These are phyloP conservation scores for Aplocera efformata DNA, from an alignment of 2,888 invertebrate species.

Conservation along the genomic window DNA sequence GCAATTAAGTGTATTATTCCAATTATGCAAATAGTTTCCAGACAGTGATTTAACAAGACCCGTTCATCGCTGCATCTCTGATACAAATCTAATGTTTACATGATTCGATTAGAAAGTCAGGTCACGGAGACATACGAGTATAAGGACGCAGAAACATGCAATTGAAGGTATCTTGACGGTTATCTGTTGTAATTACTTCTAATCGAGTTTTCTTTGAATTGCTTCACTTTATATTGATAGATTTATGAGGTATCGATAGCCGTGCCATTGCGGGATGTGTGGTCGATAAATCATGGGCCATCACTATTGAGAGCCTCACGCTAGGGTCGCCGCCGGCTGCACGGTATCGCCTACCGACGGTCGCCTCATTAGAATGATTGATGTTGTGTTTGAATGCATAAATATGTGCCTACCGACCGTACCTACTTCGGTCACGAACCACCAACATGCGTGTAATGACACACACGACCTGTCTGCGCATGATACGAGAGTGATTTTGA, in stretches of 20 bases:
- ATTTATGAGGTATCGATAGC: slow-evolving; percentile 34
- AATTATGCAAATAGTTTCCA: slow-evolving; percentile 26
- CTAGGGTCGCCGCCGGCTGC: slow-evolving; percentile 41
- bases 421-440: slow-evolving; percentile 57
- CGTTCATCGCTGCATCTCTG: slow-evolving; percentile 29
- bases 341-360: slow-evolving; percentile 48
- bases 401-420: slow-evolving; percentile 60
- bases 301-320: slow-evolving; percentile 49
- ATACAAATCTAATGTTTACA: slow-evolving; percentile 32
- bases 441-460: slow-evolving; percentile 46
- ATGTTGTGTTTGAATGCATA: slow-evolving; percentile 71
- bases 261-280: slow-evolving; percentile 25
- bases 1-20: slow-evolving; percentile 27
- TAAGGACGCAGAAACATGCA: slow-evolving; percentile 27
- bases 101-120: slow-evolving; percentile 33
- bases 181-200: slow-evolving; percentile 28
- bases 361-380: slow-evolving; percentile 76
- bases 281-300: slow-evolving; percentile 43
- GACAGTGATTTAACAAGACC: slow-evolving; percentile 29
- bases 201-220: slow-evolving; percentile 25
- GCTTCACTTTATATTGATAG: slow-evolving; percentile 29
- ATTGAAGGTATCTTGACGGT: slow-evolving; percentile 23
- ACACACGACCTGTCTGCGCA: slow-evolving; percentile 28
- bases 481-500: slow-evolving; percentile 8
- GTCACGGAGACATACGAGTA: slow-evolving; percentile 29